phyloP scores from a whole-genome alignment of 2,113 vertebrate species.

The Aleadryas rufinucha region DNA sequence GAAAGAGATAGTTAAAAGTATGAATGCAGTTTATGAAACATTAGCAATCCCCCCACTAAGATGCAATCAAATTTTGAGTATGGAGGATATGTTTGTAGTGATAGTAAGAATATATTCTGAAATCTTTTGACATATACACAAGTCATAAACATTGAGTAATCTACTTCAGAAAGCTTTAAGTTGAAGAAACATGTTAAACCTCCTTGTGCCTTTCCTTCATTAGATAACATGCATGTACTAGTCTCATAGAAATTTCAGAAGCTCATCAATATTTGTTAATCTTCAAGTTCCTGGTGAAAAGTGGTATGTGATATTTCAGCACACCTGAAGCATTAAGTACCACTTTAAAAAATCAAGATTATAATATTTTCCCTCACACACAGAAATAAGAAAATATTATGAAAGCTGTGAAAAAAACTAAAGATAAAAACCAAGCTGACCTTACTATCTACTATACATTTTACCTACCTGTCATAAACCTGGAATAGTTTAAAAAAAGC shows the following conservation, averaged over 20 bases:
- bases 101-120: not conserved
- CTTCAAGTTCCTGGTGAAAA: constrained; percentile 49
- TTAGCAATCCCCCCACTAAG: not conserved
- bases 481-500: not conserved
- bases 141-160: constrained; percentile 26
- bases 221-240: not conserved
- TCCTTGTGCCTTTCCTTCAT: not conserved
- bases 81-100: not conserved
- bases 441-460: not conserved
- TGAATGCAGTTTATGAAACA: constrained; percentile 49
- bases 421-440: not conserved
- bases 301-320: constrained; percentile 3
- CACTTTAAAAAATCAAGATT: constrained; percentile 42
- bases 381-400: constrained; percentile 36
- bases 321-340: constrained; percentile 45
- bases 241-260: constrained; percentile 17
- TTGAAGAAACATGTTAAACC: not conserved
- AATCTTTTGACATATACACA: constrained; percentile 12
- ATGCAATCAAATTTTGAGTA: constrained; percentile 14
- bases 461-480: not conserved
- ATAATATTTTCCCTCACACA: constrained; percentile 35
- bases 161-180: constrained; percentile 17
- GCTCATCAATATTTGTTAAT: constrained; percentile 59
- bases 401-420: not conserved
- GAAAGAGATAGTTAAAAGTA: constrained; percentile 49